Evolutionary conservation across 2,113 vertebrate genomes (phyloP).

Genomic region (Oncorhynchus kisutch): DNA sequence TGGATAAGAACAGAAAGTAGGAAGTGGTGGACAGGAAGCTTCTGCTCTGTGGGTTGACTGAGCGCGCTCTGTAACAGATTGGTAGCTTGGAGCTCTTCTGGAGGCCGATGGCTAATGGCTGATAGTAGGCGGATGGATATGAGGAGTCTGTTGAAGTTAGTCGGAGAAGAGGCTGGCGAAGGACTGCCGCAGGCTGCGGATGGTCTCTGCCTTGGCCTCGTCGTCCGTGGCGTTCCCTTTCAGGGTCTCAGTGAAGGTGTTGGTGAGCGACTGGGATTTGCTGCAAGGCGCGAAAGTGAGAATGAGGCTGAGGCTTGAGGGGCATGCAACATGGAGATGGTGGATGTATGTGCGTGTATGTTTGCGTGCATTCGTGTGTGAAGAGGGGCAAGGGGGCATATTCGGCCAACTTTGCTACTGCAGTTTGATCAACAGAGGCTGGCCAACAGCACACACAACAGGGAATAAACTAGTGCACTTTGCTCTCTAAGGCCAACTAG

Average conservation of each 20-base stretch:
- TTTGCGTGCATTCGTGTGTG: too few species aligned
- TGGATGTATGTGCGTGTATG: not conserved
- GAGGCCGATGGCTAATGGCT: not conserved
- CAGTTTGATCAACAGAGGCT: too few species aligned
- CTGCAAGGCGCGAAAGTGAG: constrained; percentile 66
- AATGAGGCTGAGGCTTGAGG: not conserved
- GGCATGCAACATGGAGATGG: not conserved
- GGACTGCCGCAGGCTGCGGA: constrained; percentile 93
- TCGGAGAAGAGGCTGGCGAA: constrained; percentile 97
- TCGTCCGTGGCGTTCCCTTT: constrained; percentile 83
- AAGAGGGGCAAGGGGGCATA: too few species aligned
- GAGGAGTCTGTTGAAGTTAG: constrained; percentile 74
- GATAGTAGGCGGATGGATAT: not conserved
- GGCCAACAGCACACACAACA: too few species aligned
- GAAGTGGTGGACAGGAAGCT: constrained; percentile 15
- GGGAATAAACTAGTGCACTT: too few species aligned
- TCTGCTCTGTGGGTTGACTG: not conserved
- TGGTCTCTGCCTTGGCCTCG: constrained; percentile 94
- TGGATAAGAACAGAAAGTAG: not conserved
- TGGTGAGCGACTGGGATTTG: constrained; percentile 96
- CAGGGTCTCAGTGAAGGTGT: constrained; percentile 87
- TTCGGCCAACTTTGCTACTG: too few species aligned
- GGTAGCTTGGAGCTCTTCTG: not conserved
- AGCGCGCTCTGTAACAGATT: not conserved
- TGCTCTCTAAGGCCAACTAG: too few species aligned